phyloP scores from a whole-genome alignment of 1,140 invertebrate genomes.

The Phymastichus coffea region DNA sequence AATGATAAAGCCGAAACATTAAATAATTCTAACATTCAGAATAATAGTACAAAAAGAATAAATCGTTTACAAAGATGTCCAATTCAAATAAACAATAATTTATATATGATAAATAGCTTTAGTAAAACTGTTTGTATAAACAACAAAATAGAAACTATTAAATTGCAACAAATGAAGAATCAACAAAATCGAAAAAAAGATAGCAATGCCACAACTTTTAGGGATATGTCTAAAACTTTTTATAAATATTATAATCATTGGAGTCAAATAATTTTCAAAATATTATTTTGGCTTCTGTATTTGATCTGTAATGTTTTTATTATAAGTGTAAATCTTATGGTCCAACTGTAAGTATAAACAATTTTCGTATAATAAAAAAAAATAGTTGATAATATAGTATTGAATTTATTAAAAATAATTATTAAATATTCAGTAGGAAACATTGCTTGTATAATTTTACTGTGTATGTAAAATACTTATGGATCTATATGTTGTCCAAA shows the following conservation, averaged over 20 bases:
- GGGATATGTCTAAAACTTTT: constrained; percentile 56
- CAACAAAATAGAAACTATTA: constrained; percentile 50
- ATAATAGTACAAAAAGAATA: constrained; percentile 38
- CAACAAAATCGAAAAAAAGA: constrained; percentile 49
- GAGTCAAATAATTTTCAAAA: constrained; percentile 67
- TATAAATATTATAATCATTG: constrained; percentile 63
- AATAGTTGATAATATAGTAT: too few species aligned
- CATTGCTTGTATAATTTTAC: constrained; percentile 49
- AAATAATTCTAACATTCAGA: constrained; percentile 46
- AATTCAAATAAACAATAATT: constrained; percentile 54
- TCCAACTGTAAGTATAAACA: constrained; percentile 74
- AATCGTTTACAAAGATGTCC: constrained; percentile 44
- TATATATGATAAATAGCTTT: constrained; percentile 47
- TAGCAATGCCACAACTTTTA: constrained; percentile 46
- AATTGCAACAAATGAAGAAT: constrained; percentile 51
- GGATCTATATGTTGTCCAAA: constrained; percentile 43
- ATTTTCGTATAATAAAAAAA: too few species aligned
- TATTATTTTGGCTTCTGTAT: constrained; percentile 74
- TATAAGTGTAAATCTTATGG: constrained; percentile 72
- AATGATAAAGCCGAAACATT: constrained; percentile 41
- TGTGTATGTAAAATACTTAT: constrained; percentile 51
- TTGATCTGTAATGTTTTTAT: constrained; percentile 75
- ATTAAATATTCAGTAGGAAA: constrained; percentile 45
- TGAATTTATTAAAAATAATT: constrained; percentile 6
- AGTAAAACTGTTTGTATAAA: constrained; percentile 44